Evolutionary conservation across 2,888 invertebrate genomes (phyloP), one percentile per base, ranked within the genome.

Genomic region (Merodon equestris): DNA sequence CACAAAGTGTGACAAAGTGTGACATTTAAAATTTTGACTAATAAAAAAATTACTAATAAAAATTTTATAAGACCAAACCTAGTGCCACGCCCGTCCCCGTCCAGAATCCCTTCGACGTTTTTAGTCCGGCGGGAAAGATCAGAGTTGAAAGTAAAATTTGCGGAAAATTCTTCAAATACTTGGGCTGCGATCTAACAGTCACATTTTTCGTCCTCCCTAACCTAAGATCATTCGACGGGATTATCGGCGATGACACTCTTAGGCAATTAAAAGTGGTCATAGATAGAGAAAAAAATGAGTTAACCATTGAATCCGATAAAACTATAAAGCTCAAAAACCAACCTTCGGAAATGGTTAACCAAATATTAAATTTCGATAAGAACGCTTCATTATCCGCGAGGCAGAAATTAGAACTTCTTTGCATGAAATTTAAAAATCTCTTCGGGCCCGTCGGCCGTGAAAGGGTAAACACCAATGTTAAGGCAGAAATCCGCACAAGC

Each of bases 101-200:
- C 0, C 17, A 44, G 12, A 27, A 40, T 13, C 48, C 48, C 10
- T 45, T 38, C 27, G 38, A 50, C 5, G 44, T 66, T 15, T 40
- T 13, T 15, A 56, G 66, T 9, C 56, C 66, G 10, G 64, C 38
- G 42, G 36, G 50, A 1, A 51, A 38, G 10, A 68, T 68, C 15
- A 17, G 9, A 18, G 19, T 68, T 9, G 15, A 38, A 15, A 51
- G 27, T 15, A 44, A 58, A 58, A n/a, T 51, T 12, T 34, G 50
- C 27, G 19, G 67, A 1, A 68, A 45, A n/a, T 68, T 68, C 38
- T 58, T 58, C 27, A 13, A 50, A 9, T 12, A 17, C 14, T 14
- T 67, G 14, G 44, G 57, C 14, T 58, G 45, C 19, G 13, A 53
- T 9, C 4, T 38, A 4, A 10, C 34, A 10, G 9, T 51, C 0